These are phyloP conservation scores for Neoscelio sp. DNA, from an alignment of 2,888 invertebrate species.

Conservation along the genomic window DNA sequence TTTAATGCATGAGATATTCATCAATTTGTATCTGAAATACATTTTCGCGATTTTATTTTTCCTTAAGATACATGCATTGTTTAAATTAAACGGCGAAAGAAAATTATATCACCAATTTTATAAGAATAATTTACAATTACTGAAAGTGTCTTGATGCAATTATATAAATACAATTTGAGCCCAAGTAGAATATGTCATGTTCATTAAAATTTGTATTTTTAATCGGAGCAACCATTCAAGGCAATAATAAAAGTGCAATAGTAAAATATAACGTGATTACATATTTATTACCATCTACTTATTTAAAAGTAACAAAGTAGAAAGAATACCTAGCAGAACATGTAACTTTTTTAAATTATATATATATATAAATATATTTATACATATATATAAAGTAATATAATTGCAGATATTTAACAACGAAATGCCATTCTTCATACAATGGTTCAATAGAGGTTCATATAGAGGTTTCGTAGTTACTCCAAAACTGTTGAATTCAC, in stretches of 20 bases:
- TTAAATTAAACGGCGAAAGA: too few relatives aligned
- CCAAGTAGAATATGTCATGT: conserved; percentile 12
- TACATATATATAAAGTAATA: conserved; percentile 32
- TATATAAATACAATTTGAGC: conserved; percentile 16
- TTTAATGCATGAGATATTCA: conserved; percentile 39
- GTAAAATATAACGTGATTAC: conserved; percentile 41
- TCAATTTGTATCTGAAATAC: conserved; percentile 23
- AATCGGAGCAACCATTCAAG: conserved; percentile 39
- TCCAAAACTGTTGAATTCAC: too few relatives aligned
- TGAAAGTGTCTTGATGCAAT: too few relatives aligned
- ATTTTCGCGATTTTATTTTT: too few relatives aligned
- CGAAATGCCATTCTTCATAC: neutral
- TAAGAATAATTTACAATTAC: conserved; percentile 2
- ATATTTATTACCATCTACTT: conserved; percentile 27
- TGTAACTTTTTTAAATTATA: conserved; percentile 7
- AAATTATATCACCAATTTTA: too few relatives aligned
- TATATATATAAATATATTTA: conserved; percentile 30
- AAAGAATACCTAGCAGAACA: conserved; percentile 20
- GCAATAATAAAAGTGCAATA: conserved; percentile 46
- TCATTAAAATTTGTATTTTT: conserved; percentile 41
- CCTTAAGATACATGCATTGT: too few relatives aligned
- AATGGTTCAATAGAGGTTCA: neutral
- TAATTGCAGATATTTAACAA: conserved; percentile 22
- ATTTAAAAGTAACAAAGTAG: conserved; percentile 30
- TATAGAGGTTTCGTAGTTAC: too few relatives aligned